Percentiles rank a stretch among this genome's conserved stretches.
Conservation (phyloP, 2,797 vertebrate species). For the Aeoliscus strigatus region DNA sequence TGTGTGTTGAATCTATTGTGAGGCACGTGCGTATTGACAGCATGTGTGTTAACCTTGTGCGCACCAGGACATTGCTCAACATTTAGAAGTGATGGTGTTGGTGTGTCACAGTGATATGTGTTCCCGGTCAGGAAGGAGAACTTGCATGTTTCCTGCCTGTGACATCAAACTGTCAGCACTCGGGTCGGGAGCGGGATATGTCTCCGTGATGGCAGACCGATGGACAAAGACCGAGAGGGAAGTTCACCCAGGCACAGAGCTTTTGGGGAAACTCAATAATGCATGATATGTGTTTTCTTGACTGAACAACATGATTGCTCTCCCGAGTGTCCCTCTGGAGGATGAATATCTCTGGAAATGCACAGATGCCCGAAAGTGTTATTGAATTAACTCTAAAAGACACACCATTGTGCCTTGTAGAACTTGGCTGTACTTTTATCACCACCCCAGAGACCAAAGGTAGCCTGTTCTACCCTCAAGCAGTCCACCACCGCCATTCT, state of each 20-base stretch:
- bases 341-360: slow-evolving; percentile 34
- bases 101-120: slow-evolving; percentile 43
- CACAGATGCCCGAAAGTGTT: slow-evolving; percentile 30
- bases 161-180: slow-evolving; percentile 48
- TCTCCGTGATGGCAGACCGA: slow-evolving; percentile 39
- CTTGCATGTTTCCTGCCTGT: slow-evolving; percentile 51
- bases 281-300: slow-evolving; percentile 52
- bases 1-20: slow-evolving; percentile 12
- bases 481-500: slow-evolving; percentile 6
- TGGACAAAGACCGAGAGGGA: slow-evolving; percentile 41
- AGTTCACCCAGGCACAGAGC: slow-evolving; percentile 30
- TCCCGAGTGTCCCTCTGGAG: slow-evolving; percentile 29
- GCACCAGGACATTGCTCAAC: slow-evolving; percentile 57
- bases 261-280: slow-evolving; percentile 53
- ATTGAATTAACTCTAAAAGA: slow-evolving; percentile 13
- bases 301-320: slow-evolving; percentile 29
- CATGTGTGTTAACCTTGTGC: slow-evolving; percentile 36
- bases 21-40: slow-evolving; percentile 6
- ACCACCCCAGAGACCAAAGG: slow-evolving; percentile 8
- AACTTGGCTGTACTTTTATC: slow-evolving; percentile 16
- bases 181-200: slow-evolving; percentile 33
- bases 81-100: slow-evolving; percentile 36
- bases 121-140: slow-evolving; percentile 51
- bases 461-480: neutral
- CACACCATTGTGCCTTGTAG: slow-evolving; percentile 11